These are phyloP conservation scores for Rhinophrynus dorsalis DNA, from an alignment of 2,797 vertebrate species.

Conservation along the genomic window DNA sequence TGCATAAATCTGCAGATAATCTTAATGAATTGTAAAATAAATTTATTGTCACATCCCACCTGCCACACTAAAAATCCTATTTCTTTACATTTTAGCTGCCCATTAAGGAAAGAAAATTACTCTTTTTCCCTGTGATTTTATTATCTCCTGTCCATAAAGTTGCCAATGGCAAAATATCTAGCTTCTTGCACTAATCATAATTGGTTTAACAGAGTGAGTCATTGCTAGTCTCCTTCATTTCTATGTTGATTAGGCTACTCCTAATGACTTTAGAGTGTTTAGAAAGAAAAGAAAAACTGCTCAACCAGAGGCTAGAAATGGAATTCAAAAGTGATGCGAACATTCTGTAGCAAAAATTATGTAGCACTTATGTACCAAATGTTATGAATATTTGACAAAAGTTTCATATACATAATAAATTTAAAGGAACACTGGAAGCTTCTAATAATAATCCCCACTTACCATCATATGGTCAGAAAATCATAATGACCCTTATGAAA, in stretches of 20 bases:
- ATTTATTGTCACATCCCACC: background rate
- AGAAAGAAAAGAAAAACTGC: slow-evolving; percentile 53
- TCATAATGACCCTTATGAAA: no score
- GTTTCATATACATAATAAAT: no score
- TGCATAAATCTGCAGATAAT: background rate
- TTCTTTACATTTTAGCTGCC: slow-evolving; percentile 24
- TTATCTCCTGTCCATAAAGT: slow-evolving; percentile 51
- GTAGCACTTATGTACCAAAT: background rate
- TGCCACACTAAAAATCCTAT: slow-evolving; percentile 32
- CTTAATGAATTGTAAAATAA: slow-evolving; percentile 3
- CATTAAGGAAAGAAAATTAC: slow-evolving; percentile 43
- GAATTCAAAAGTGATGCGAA: slow-evolving; percentile 44
- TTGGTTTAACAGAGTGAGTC: slow-evolving; percentile 57
- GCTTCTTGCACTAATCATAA: slow-evolving; percentile 54
- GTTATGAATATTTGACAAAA: no score
- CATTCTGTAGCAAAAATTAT: slow-evolving; percentile 4
- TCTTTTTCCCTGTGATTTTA: slow-evolving; percentile 52
- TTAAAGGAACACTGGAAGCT: no score
- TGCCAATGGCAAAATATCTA: slow-evolving; percentile 49
- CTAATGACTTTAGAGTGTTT: slow-evolving; percentile 53
- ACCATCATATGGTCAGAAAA: no score
- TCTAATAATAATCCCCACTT: no score
- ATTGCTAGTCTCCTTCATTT: slow-evolving; percentile 54
- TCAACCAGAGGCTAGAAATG: slow-evolving; percentile 52
- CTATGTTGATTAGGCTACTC: slow-evolving; percentile 58